phyloP scores from a whole-genome alignment of 92 coral and sea anemone genomes.

The Porites lobata region DNA sequence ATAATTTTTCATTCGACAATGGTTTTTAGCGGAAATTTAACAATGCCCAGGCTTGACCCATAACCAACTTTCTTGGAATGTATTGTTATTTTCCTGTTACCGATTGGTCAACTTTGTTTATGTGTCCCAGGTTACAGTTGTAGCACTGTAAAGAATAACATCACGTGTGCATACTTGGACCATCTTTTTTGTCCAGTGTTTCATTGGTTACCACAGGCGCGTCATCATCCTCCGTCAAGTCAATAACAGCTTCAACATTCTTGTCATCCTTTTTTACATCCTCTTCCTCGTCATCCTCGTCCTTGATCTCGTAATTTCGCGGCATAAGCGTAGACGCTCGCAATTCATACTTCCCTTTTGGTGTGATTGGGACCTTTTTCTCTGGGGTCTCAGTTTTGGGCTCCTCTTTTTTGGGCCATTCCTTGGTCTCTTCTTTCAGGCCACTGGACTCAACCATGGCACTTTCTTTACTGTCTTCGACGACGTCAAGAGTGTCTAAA shows the following conservation, averaged over 20 bases:
- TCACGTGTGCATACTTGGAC: constrained; percentile 18
- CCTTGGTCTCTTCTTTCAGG: constrained; percentile 1
- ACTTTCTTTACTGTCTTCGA: neutral
- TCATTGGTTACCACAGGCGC: neutral
- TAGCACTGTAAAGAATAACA: neutral
- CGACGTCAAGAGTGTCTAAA: neutral
- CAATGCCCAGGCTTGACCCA: too few relatives aligned
- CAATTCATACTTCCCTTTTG: constrained; percentile 38
- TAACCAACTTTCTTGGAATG: too few relatives aligned
- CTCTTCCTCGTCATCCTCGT: constrained; percentile 1
- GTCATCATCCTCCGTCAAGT: constrained; percentile 65
- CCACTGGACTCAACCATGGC: neutral
- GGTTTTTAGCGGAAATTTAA: too few relatives aligned
- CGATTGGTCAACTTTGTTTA: too few relatives aligned
- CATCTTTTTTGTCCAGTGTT: neutral
- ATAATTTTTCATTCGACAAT: too few relatives aligned
- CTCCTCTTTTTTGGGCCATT: neutral
- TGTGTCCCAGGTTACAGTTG: too few relatives aligned
- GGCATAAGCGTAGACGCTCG: constrained; percentile 47
- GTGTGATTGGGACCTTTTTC: constrained; percentile 3
- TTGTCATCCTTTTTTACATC: neutral
- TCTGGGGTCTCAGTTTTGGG: neutral
- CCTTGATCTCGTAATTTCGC: constrained; percentile 4
- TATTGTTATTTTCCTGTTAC: too few relatives aligned
- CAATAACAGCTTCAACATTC: constrained; percentile 65